These are phyloP conservation scores for Mythimna albipuncta DNA, from an alignment of 2,888 invertebrate genomes.

Conservation along the genomic window DNA sequence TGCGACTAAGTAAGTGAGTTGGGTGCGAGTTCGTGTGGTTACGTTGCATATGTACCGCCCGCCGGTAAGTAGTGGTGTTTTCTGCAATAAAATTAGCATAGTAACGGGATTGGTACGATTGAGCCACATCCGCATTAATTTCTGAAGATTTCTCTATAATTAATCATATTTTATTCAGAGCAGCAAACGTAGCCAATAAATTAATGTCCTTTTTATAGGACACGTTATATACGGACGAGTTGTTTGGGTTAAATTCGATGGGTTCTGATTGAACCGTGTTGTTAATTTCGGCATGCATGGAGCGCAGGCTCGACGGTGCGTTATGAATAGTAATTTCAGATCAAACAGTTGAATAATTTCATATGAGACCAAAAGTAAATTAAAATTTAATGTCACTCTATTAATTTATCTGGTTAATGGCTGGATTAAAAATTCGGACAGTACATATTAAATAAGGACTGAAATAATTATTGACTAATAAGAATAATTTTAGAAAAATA, in stretches of 20 bases:
- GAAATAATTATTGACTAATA: not conserved
- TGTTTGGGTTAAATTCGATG: constrained; percentile 21
- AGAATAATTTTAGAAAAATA: not conserved
- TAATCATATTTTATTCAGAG: constrained; percentile 47
- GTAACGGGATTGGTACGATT: constrained; percentile 60
- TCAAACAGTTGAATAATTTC: constrained; percentile 29
- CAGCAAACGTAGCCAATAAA: constrained; percentile 19
- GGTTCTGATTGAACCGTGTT: constrained; percentile 33
- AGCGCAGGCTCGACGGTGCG: constrained; percentile 8
- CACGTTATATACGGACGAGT: constrained; percentile 10
- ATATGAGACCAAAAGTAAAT: constrained; percentile 20
- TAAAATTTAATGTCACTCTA: not conserved
- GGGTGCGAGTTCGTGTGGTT: constrained; percentile 75
- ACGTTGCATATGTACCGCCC: constrained; percentile 75
- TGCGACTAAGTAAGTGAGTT: constrained; percentile 73
- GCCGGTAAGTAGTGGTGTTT: constrained; percentile 80
- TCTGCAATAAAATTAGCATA: constrained; percentile 78
- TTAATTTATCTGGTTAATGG: constrained; percentile 5
- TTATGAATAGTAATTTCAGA: constrained; percentile 46
- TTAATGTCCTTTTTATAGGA: constrained; percentile 25
- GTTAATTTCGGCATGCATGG: constrained; percentile 34
- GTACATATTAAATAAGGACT: not conserved
- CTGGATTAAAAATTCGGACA: not conserved
- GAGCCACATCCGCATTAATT: constrained; percentile 40
- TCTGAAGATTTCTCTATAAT: constrained; percentile 21